A percentile compares a stretch with the other conserved stretches of the same genome.
phyloP scores from a whole-genome alignment of 2,113 vertebrate genomes.

The Isurus oxyrinchus region DNA sequence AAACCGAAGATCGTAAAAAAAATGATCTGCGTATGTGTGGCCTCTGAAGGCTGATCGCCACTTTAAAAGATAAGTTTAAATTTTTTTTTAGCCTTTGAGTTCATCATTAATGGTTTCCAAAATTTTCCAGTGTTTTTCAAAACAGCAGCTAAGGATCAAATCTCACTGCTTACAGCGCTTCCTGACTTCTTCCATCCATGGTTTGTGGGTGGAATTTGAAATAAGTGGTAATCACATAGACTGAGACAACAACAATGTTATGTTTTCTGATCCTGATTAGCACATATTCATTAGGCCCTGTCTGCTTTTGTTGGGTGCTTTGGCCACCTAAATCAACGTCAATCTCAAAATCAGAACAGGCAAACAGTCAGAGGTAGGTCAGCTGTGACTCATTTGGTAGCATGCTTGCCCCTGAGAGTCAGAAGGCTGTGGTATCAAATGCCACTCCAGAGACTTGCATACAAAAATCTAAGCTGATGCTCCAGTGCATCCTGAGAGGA shows the following conservation, averaged over 20 bases:
- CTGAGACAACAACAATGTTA: not conserved
- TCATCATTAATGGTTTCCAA: not conserved
- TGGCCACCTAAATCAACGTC: not conserved
- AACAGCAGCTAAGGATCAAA: not conserved
- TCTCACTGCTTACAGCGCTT: too few species aligned
- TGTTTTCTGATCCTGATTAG: not conserved
- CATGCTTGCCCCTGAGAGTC: not conserved
- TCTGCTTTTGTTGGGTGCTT: not conserved
- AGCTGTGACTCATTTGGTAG: not conserved
- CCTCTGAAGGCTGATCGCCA: too few species aligned
- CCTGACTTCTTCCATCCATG: not conserved
- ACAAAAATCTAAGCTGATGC: not conserved
- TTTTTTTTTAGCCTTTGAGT: too few species aligned
- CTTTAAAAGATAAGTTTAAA: too few species aligned
- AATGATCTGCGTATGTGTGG: too few species aligned
- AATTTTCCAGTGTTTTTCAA: not conserved
- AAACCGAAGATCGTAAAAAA: too few species aligned
- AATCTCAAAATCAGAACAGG: not conserved
- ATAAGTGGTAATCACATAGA: not conserved
- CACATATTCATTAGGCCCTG: not conserved
- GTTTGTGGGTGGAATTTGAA: not conserved
- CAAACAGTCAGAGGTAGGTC: not conserved
- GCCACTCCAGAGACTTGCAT: not conserved
- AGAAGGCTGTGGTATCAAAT: not conserved
- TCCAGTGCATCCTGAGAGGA: not conserved